Evolutionary conservation across 2,797 vertebrate species (phyloP).

Genomic region (Uromys caudimaculatus): DNA sequence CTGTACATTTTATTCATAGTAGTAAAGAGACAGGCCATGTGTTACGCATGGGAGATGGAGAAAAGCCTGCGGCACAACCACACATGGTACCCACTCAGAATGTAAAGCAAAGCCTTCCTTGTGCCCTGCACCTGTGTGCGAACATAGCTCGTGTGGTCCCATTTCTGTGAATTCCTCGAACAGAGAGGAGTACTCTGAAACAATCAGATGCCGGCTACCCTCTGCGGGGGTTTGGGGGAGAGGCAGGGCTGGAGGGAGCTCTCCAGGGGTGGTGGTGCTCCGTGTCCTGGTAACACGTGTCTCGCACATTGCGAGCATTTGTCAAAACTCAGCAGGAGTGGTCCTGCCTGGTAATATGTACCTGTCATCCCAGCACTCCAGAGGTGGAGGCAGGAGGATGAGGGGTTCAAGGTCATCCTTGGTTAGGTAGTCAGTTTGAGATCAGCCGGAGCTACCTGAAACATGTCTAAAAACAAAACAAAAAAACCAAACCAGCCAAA

Average conservation of each 20-base stretch:
- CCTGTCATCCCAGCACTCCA: no score
- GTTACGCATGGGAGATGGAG: background rate
- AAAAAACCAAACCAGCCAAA: background rate
- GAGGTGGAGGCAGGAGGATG: background rate
- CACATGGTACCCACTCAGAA: background rate
- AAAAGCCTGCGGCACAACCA: background rate
- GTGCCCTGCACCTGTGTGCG: background rate
- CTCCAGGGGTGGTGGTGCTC: fast-evolving
- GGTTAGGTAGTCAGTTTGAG: background rate
- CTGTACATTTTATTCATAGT: conserved; percentile 41
- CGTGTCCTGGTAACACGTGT: background rate
- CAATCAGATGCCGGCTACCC: fast-evolving
- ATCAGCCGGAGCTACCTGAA: background rate
- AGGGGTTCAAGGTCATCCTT: background rate
- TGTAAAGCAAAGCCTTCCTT: background rate
- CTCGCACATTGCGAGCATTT: background rate
- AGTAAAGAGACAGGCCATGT: background rate
- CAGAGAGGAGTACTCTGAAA: fast-evolving
- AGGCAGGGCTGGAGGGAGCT: background rate
- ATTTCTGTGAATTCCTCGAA: background rate
- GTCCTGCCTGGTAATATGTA: background rate
- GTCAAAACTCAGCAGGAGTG: background rate
- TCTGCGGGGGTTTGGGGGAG: background rate
- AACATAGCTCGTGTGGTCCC: background rate
- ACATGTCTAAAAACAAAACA: background rate